Evolutionary conservation across 2,797 vertebrate species (phyloP).

Genomic region (Protonibea diacanthus): DNA sequence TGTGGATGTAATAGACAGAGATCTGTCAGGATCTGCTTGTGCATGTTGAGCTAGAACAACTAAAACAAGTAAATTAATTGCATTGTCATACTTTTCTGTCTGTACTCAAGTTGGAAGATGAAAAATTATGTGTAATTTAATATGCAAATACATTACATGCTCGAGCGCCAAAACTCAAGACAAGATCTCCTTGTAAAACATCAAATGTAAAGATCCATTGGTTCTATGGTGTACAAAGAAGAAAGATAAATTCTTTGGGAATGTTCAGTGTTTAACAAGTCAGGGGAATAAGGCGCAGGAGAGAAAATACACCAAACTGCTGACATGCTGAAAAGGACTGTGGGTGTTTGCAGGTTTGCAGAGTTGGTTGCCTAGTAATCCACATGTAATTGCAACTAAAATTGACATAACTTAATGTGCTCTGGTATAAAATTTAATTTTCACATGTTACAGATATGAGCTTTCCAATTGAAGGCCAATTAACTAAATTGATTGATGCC

Average conservation of each 20-base stretch:
- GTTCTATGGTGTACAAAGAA: conserved; percentile 46
- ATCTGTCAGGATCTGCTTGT: conserved; percentile 4
- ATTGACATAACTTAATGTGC: conserved; percentile 79
- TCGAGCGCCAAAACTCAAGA: conserved; percentile 5
- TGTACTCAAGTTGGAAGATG: conserved; percentile 17
- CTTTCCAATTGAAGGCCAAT: conserved; percentile 71
- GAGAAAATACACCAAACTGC: conserved; percentile 57
- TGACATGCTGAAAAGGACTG: conserved; percentile 61
- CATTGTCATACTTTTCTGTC: conserved; percentile 7
- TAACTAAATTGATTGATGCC: conserved; percentile 73
- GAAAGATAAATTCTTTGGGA: conserved; percentile 55
- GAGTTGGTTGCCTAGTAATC: conserved; percentile 68
- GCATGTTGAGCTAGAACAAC: conserved; percentile 1
- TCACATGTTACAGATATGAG: conserved; percentile 69
- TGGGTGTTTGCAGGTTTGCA: conserved; percentile 64
- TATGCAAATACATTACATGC: conserved; percentile 45
- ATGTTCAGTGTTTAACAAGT: conserved; percentile 67
- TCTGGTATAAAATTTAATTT: conserved; percentile 74
- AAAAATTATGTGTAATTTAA: conserved; percentile 28
- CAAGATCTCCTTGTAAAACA: conserved; percentile 33
- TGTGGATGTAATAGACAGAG: conserved; percentile 10
- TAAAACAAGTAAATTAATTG: conserved; percentile 18
- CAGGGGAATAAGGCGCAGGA: conserved; percentile 54
- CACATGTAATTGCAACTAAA: conserved; percentile 77
- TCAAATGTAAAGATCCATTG: conserved; percentile 37